A percentile compares a stretch with the other conserved stretches of the same genome.
phyloP scores from a whole-genome alignment of 2,797 vertebrate species.

The Coregonus suidteri region DNA sequence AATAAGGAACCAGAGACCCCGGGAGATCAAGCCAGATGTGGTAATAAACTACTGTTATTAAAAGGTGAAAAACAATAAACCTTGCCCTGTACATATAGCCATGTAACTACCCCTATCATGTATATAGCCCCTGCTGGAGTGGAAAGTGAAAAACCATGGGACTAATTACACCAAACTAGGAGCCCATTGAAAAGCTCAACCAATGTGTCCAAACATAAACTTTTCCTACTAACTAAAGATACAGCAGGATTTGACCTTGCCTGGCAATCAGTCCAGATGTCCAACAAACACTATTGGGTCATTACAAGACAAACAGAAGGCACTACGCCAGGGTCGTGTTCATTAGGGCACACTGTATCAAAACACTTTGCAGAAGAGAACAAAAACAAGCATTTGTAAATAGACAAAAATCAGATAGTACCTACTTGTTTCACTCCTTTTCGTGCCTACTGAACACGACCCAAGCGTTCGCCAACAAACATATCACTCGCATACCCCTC shows the following conservation, averaged over 20 bases:
- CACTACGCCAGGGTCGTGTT: constrained; percentile 6
- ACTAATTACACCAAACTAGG: not conserved
- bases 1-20: not conserved
- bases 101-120: too few species aligned
- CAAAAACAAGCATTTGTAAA: not conserved
- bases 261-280: constrained; percentile 29
- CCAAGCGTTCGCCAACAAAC: not conserved
- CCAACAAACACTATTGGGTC: constrained; percentile 32
- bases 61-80: too few species aligned
- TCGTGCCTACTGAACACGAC: constrained; percentile 21
- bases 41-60: too few species aligned
- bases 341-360: not conserved
- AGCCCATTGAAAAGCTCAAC: not conserved
- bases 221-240: not conserved
- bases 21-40: too few species aligned
- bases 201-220: not conserved
- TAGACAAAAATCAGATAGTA: not conserved
- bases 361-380: not conserved
- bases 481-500: too few species aligned
- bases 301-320: constrained; percentile 41
- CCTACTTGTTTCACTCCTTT: not conserved
- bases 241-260: constrained; percentile 4
- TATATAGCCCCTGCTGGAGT: too few species aligned
- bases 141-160: too few species aligned
- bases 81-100: too few species aligned